Conservation (phyloP, 2,113 vertebrate genomes). For the Casuarius casuarius region DNA sequence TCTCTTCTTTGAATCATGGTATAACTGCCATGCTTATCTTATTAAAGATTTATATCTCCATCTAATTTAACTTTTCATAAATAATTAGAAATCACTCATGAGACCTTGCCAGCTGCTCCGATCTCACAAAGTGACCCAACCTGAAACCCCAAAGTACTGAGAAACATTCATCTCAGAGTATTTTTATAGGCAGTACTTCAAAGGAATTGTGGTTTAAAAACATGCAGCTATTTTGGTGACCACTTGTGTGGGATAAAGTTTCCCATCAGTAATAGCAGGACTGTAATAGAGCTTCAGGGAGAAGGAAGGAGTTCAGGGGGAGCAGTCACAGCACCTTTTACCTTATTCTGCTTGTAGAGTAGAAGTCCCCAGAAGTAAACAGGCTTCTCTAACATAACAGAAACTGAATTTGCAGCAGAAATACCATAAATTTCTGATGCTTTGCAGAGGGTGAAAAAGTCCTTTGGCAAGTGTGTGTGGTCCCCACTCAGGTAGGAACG, state of each 20-base stretch:
- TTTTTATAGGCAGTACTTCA: slow-evolving; percentile 81
- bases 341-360: neutral
- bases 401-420: neutral
- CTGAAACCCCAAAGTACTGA: slow-evolving; percentile 71
- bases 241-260: slow-evolving; percentile 80
- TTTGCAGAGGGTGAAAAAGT: neutral
- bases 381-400: neutral
- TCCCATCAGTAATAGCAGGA: slow-evolving; percentile 69
- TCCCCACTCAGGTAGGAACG: neutral
- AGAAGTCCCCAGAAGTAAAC: neutral
- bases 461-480: neutral
- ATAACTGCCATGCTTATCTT: slow-evolving; percentile 27
- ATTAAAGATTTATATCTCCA: slow-evolving; percentile 57
- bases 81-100: slow-evolving; percentile 63
- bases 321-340: neutral
- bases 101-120: slow-evolving; percentile 67
- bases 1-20: neutral
- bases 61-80: slow-evolving; percentile 68
- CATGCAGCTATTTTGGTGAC: slow-evolving; percentile 80
- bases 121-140: slow-evolving; percentile 68
- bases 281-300: slow-evolving; percentile 48
- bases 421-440: neutral
- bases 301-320: slow-evolving; percentile 16
- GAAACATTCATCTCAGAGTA: slow-evolving; percentile 59
- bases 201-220: slow-evolving; percentile 76